Evolutionary conservation across 2,888 invertebrate genomes (phyloP), one percentile per base, ranked within the genome.

Genomic region (Nemotelus pantherinus): DNA sequence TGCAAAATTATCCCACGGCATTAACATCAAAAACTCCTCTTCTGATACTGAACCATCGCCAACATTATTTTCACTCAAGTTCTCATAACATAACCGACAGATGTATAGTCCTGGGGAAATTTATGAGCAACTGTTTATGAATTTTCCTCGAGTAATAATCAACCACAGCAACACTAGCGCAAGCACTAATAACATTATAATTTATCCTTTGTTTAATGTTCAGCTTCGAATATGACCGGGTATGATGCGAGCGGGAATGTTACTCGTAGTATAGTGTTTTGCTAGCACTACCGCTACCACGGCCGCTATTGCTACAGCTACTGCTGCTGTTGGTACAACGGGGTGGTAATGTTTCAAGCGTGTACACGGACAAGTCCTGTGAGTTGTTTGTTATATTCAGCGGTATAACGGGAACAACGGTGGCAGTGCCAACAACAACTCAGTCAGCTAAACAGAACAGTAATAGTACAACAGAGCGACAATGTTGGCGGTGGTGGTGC

Each of bases 201-300:
- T 70, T 70, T 70, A 77, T 77, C 58, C 77, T 77, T 70, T 77
- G 70, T 77, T 70, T 77, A 77, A 77, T 77, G 77, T 77, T 77
- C 70, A 60, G 47, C 74, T 63, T 43, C 43, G 55, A 70, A 70
- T 70, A 70, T 70, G 70, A 70, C 41, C 55, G 50, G 50, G 39
- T 43, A 70, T 70, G 70, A 70, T 43, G 70, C 55, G 70, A 70
- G 43, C 3, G 50, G 55, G 53, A 60, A 55, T 68, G 39, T 25
- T 25, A n/a, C n/a, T n/a, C n/a, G n/a, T n/a, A 25, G 25, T 25
- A 25, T 25, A 25, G 25, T 25, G 25, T 25, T 25, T 25, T 25
- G 25, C 25, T 25, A 25, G 25, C 25, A 25, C 25, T 25, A 25
- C 25, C 25, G 25, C 25, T 25, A 25, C 25, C 25, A 25, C 25